These are phyloP conservation scores for Stenichneumon culpator DNA, from an alignment of 2,888 invertebrate genomes.

Conservation along the genomic window DNA sequence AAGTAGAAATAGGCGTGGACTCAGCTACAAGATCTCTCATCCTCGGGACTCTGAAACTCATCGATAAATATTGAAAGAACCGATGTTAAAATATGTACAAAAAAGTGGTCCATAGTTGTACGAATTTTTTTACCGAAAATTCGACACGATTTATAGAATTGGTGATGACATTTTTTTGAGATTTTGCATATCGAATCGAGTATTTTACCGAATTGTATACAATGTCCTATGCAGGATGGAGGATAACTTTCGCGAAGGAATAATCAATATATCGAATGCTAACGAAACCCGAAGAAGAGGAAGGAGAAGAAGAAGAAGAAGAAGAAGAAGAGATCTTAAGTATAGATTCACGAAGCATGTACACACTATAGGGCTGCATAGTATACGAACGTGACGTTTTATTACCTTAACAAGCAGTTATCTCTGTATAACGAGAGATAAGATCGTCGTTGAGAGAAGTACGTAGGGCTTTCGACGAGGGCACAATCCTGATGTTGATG, in stretches of 20 bases:
- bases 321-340: constrained; percentile 51
- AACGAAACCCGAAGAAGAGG: constrained; percentile 30
- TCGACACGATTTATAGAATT: not conserved
- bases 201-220: not conserved
- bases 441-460: constrained; percentile 67
- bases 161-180: too few relatives aligned
- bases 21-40: not conserved
- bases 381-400: constrained; percentile 66
- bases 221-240: not conserved
- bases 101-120: not conserved
- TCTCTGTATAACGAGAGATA: constrained; percentile 67
- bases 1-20: not conserved
- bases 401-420: constrained; percentile 69
- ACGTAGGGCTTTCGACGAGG: constrained; percentile 59
- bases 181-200: not conserved
- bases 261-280: constrained; percentile 62
- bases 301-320: constrained; percentile 42
- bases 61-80: not conserved
- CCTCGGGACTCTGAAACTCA: not conserved
- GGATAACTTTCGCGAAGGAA: constrained; percentile 27
- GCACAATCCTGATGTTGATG: constrained; percentile 60
- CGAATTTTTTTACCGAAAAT: not conserved
- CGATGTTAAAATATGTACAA: not conserved
- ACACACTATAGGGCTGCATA: constrained; percentile 33
- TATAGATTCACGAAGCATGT: constrained; percentile 54